Conservation (phyloP, 1,140 invertebrate genomes). For the Diachasmimorpha longicaudata region DNA sequence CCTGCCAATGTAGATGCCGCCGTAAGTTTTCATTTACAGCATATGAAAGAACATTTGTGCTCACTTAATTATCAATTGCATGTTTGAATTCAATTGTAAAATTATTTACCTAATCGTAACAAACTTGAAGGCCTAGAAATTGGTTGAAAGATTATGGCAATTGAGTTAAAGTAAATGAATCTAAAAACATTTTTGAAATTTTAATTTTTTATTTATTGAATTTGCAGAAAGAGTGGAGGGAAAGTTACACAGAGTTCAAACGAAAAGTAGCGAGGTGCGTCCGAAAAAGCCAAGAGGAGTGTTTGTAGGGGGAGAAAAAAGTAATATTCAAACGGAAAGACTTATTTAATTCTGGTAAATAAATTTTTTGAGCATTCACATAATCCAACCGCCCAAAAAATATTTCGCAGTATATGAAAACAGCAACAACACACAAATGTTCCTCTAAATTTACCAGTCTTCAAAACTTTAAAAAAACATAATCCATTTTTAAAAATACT, state of each 20-base stretch:
- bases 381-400: neutral
- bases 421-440: no score
- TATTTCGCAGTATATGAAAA: no score
- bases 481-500: no score
- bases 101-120: no score
- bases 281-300: constrained; percentile 97
- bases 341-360: constrained; percentile 53
- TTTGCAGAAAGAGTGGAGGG: constrained; percentile 96
- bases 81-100: no score
- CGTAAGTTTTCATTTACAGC: constrained; percentile 68
- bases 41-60: no score
- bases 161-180: no score
- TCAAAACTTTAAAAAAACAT: no score
- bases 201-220: neutral
- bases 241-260: constrained; percentile 97
- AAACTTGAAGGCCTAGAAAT: no score
- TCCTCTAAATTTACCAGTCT: no score
- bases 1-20: constrained; percentile 99
- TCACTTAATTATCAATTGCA: no score
- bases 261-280: constrained; percentile 97
- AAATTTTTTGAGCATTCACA: neutral
- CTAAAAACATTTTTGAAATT: neutral
- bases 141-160: no score
- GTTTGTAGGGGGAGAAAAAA: constrained; percentile 68
- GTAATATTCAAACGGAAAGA: constrained; percentile 61